A percentile compares a stretch with the other conserved stretches of the same genome.
Conservation (phyloP, 2,888 invertebrate species). For the Nebria salina region DNA sequence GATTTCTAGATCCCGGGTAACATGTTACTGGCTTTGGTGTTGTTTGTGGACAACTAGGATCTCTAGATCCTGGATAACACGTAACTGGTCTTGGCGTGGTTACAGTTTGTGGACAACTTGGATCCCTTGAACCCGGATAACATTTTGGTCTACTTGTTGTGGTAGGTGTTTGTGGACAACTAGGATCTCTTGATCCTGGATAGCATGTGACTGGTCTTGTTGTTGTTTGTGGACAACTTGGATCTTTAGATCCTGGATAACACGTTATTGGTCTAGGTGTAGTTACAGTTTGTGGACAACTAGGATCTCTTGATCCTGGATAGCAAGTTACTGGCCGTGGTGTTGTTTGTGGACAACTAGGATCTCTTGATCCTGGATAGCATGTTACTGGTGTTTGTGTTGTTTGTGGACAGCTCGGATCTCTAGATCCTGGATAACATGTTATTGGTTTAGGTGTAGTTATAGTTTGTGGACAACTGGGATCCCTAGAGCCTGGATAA, state of each 20-base stretch:
- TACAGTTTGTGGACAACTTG: conserved; percentile 34
- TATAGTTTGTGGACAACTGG: conserved; percentile 33
- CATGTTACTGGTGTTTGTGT: conserved; percentile 53
- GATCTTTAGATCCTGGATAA: conserved; percentile 58
- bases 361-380: conserved; percentile 55
- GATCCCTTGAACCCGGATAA: conserved; percentile 49
- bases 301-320: conserved; percentile 59
- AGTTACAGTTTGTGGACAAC: conserved; percentile 54
- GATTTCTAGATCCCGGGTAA: no score
- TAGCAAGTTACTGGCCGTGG: conserved; percentile 54
- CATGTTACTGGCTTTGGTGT: no score
- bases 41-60: no score
- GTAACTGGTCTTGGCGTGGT: no score
- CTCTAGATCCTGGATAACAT: conserved; percentile 56
- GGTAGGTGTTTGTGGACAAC: conserved; percentile 55
- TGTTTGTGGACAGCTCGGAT: conserved; percentile 53
- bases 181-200: conserved; percentile 57
- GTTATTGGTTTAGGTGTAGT: conserved; percentile 46
- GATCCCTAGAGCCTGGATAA: conserved; percentile 48
- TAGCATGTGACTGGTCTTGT: conserved; percentile 50
- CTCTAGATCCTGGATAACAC: no score
- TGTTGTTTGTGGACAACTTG: conserved; percentile 53
- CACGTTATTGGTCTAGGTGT: conserved; percentile 53
- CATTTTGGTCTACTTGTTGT: conserved; percentile 37
- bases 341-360: conserved; percentile 51